Conservation (phyloP, 2,888 invertebrate genomes). For the Troilus luridus region DNA sequence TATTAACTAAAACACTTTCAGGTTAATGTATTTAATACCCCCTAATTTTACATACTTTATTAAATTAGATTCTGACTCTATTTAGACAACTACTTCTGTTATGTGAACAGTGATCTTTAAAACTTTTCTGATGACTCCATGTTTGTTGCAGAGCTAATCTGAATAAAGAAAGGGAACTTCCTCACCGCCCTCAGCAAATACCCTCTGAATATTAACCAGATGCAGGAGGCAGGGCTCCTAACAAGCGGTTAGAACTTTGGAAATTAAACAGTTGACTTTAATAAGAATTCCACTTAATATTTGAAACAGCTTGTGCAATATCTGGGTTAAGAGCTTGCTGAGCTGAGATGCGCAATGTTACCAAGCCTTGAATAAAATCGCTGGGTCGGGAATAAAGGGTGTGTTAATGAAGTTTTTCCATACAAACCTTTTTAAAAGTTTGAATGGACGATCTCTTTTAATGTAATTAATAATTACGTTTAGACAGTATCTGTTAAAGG, state of each 20-base stretch:
- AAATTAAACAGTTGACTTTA: slow-evolving; percentile 37
- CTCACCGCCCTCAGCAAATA: background rate
- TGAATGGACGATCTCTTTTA: background rate
- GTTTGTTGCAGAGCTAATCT: slow-evolving; percentile 44
- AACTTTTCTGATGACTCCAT: slow-evolving; percentile 5
- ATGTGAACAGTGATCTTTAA: background rate
- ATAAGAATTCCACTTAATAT: slow-evolving; percentile 50
- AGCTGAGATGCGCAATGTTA: background rate
- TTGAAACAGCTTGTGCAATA: slow-evolving; percentile 24
- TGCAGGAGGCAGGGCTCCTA: slow-evolving; percentile 28
- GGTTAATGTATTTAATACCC: too few relatives aligned
- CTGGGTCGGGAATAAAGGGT: background rate
- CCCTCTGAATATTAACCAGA: slow-evolving; percentile 36
- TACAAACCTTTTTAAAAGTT: background rate
- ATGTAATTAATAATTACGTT: background rate
- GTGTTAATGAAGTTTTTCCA: background rate
- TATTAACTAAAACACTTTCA: too few relatives aligned
- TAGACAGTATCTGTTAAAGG: background rate
- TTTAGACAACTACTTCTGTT: background rate
- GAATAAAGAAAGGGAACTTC: background rate
- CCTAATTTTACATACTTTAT: too few relatives aligned
- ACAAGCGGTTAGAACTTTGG: slow-evolving; percentile 51
- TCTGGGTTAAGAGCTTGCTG: slow-evolving; percentile 40
- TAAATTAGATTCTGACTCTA: background rate
- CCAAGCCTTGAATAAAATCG: background rate